A percentile compares a stretch with the other conserved stretches of the same genome.
These are phyloP conservation scores for Anomalospiza imberbis DNA, from an alignment of 2,797 vertebrate species.

Conservation along the genomic window DNA sequence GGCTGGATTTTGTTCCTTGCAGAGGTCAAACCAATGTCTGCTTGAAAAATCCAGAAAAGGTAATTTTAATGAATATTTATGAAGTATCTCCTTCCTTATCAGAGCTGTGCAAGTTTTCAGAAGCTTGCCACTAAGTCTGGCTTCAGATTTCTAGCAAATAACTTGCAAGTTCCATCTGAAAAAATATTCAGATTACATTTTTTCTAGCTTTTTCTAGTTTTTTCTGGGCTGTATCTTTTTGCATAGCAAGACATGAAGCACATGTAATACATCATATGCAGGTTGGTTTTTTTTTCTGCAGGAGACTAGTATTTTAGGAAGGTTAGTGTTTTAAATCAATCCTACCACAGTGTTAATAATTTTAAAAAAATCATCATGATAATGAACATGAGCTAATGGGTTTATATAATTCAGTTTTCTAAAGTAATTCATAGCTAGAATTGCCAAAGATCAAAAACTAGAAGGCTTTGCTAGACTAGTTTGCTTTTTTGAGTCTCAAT, in stretches of 20 bases:
- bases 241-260: constrained; percentile 12
- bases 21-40: constrained; percentile 77
- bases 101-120: constrained; percentile 73
- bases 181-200: constrained; percentile 53
- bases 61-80: constrained; percentile 85
- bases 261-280: not conserved
- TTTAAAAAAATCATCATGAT: not conserved
- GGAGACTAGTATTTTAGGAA: not conserved
- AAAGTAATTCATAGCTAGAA: not conserved
- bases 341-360: not conserved
- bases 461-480: not conserved
- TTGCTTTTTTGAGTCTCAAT: not conserved
- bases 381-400: not conserved
- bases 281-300: not conserved
- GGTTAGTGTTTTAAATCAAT: constrained; percentile 8
- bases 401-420: not conserved
- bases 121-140: constrained; percentile 69
- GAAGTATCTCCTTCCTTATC: constrained; percentile 77
- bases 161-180: constrained; percentile 30
- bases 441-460: not conserved
- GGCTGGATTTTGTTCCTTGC: constrained; percentile 65
- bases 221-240: not conserved
- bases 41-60: constrained; percentile 81
- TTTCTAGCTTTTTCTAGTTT: constrained; percentile 40
- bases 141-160: constrained; percentile 69